Conservation (phyloP, 64 coral and sea anemone species). For the Platygyra sinensis region DNA sequence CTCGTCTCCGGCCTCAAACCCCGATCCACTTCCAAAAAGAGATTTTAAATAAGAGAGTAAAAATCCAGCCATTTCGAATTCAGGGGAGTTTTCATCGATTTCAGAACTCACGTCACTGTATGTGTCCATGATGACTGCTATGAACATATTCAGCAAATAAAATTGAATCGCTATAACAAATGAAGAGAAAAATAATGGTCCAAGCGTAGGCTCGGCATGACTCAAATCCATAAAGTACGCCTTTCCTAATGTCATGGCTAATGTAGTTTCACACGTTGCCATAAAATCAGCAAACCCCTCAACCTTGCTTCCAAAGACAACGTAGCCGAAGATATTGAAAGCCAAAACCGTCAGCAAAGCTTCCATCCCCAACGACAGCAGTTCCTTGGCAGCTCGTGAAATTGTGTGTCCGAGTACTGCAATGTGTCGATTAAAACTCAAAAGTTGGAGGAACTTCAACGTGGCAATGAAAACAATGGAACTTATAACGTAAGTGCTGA, state of each 20-base stretch:
- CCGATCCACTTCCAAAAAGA: conserved; percentile 17
- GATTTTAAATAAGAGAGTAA: conserved; percentile 39
- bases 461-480: conserved; percentile 75
- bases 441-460: conserved; percentile 62
- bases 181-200: conserved; percentile 56
- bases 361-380: conserved; percentile 44
- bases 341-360: conserved; percentile 45
- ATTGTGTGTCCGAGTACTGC: conserved; percentile 46
- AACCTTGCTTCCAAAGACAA: conserved; percentile 59
- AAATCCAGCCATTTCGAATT: conserved; percentile 55
- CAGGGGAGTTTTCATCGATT: conserved; percentile 4
- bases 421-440: conserved; percentile 81
- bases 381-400: conserved; percentile 20
- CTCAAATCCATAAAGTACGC: conserved; percentile 62
- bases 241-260: conserved; percentile 70
- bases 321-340: conserved; percentile 66
- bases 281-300: conserved; percentile 48
- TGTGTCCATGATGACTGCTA: conserved; percentile 65
- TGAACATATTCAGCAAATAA: conserved; percentile 78
- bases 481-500: conserved; percentile 62
- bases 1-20: conserved; percentile 4
- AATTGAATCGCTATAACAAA: conserved; percentile 73
- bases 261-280: conserved; percentile 59
- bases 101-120: conserved; percentile 57
- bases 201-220: conserved; percentile 42